A percentile compares a stretch with the other conserved stretches of the same genome.
These are phyloP conservation scores for Sebastes vulpes DNA, from an alignment of 2,797 vertebrate genomes.

Conservation along the genomic window DNA sequence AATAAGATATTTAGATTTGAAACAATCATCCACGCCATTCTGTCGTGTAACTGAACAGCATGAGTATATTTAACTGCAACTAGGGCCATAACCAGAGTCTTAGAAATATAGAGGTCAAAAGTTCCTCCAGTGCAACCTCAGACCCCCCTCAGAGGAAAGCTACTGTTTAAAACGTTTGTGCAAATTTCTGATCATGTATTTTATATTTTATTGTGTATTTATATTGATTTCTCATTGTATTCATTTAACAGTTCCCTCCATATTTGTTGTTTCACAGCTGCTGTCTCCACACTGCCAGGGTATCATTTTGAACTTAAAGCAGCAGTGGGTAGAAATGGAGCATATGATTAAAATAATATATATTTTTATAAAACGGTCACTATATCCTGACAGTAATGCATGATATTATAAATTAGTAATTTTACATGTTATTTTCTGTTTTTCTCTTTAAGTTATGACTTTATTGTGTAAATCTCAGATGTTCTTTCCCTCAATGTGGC, in stretches of 20 bases:
- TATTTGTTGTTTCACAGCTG: background rate
- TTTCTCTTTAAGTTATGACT: too few species aligned
- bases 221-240: background rate
- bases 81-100: background rate
- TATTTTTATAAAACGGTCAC: too few species aligned
- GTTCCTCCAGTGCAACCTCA: rapidly evolving
- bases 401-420: too few species aligned
- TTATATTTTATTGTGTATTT: background rate
- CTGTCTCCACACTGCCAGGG: background rate
- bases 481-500: too few species aligned
- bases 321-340: too few species aligned
- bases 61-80: background rate
- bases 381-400: too few species aligned
- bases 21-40: too few species aligned
- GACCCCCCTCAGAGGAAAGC: too few species aligned
- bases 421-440: too few species aligned
- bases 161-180: background rate
- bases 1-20: background rate
- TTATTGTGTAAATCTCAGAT: too few species aligned
- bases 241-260: background rate
- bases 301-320: background rate
- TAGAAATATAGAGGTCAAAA: background rate
- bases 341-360: too few species aligned
- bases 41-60: background rate
- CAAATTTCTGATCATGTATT: background rate